Percentiles rank a stretch among this genome's conserved stretches.
phyloP scores from a whole-genome alignment of 2,888 invertebrate species.

The Cantharis rufa region DNA sequence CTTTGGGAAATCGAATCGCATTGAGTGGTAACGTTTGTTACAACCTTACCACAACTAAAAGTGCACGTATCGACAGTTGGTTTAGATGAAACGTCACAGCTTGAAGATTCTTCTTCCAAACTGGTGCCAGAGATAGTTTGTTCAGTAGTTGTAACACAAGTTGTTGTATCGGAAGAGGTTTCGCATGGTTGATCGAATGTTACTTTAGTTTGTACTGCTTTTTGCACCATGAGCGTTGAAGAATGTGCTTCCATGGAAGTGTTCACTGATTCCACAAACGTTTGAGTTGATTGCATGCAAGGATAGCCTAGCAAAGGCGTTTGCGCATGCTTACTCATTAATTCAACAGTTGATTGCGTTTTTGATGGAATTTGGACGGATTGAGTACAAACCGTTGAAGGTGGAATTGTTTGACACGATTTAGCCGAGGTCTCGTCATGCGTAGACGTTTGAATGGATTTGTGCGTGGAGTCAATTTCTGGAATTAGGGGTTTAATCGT shows the following conservation, averaged over 20 bases:
- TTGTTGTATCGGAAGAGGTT: neutral
- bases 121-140: neutral
- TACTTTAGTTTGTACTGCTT: neutral
- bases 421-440: neutral
- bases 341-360: neutral
- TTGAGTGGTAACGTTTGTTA: neutral
- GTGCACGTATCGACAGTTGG: neutral
- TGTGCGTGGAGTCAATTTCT: neutral
- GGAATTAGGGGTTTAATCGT: neutral
- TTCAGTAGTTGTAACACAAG: neutral
- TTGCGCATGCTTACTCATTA: neutral
- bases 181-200: neutral
- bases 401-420: neutral
- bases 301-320: neutral
- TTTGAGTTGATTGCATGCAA: neutral
- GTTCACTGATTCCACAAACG: neutral
- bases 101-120: neutral
- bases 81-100: neutral
- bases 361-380: neutral
- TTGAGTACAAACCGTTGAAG: neutral
- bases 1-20: neutral
- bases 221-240: neutral
- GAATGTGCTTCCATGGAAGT: neutral
- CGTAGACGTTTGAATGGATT: neutral
- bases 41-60: too few species aligned